Base-by-base conservation (phyloP, 2,888 invertebrate genomes). In the Eurois occulta region DNA sequence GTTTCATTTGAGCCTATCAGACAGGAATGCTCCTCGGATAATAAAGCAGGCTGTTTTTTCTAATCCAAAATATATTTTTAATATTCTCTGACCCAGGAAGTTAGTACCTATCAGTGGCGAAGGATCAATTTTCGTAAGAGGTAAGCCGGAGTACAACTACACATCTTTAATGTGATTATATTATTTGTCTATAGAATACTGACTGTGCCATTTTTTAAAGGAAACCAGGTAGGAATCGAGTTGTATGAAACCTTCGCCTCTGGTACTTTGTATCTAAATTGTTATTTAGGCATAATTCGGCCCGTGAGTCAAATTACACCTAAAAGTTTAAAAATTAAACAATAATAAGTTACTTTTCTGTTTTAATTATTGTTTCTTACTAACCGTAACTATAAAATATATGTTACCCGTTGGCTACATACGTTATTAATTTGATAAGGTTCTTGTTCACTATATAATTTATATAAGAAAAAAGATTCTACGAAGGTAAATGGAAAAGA, bases 401-500 rank as follows among this genome's bases (percentile, higher is more conserved):
- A 35, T 55, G 10, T 21, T 21, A 32, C 7, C n/a, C 64, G 16
- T 41, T n/a, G 18, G 6, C 35, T 18, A 5, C 11, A 28, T 46
- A 35, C 1, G 35, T 38, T 73, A 74, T 74, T 60, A 18, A 38
- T 32, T n/a, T 41, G 13, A 62, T 38, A 8, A 32, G 6, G 21
- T 58, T 70, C 48, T 32, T 35, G 46, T 58, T 32, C 13, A 16
- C 52, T 38, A n/a, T 55, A 32, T 4, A 41, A 75, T 21, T 69
- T 46, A 24, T 72, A 73, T n/a, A n/a, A 13, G 21, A 58, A 66
- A 32, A 78, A 72, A 28, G 75, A 71, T 7, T 48, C 69, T 7
- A 70, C 41, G 32, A 58, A 66, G 38, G 38, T 72, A 46, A 62
- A 71, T 13, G 41, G 43, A 72, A 80, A 68, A 71, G 48, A 72